Conservation (phyloP, 2,797 vertebrate genomes). For the Anas flavirostris region DNA sequence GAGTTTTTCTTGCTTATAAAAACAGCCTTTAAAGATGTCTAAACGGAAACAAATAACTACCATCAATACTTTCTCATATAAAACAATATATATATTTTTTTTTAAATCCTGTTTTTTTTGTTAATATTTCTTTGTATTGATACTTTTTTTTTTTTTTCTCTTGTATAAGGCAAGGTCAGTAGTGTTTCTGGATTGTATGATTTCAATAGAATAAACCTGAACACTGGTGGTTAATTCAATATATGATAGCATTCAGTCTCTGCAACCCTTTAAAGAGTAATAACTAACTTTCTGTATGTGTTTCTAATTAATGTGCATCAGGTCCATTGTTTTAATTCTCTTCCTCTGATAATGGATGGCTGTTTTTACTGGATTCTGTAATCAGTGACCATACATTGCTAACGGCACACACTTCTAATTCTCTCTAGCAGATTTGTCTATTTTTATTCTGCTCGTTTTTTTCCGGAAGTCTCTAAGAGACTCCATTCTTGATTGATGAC, state of each 20-base stretch:
- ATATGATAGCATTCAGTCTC: neutral
- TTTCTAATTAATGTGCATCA: neutral
- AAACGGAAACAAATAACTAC: neutral
- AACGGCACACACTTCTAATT: neutral
- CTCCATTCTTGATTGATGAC: neutral
- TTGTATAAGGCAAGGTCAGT: neutral
- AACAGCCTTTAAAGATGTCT: neutral
- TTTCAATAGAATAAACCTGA: neutral
- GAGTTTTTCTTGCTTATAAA: neutral
- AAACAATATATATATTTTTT: too few relatives aligned
- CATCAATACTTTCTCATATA: neutral
- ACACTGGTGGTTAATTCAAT: neutral
- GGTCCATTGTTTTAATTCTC: neutral
- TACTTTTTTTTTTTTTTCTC: neutral
- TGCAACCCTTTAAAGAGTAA: neutral
- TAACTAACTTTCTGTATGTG: neutral
- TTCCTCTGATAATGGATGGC: neutral
- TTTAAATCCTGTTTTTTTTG: neutral
- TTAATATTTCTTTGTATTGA: neutral
- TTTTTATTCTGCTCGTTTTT: neutral
- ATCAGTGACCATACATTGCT: neutral
- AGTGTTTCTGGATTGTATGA: neutral
- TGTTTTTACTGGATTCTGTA: neutral
- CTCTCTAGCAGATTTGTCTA: neutral
- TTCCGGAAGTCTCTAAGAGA: neutral